These are phyloP conservation scores for Pegoplata infirma DNA, from an alignment of 2,888 invertebrate genomes.

Conservation along the genomic window DNA sequence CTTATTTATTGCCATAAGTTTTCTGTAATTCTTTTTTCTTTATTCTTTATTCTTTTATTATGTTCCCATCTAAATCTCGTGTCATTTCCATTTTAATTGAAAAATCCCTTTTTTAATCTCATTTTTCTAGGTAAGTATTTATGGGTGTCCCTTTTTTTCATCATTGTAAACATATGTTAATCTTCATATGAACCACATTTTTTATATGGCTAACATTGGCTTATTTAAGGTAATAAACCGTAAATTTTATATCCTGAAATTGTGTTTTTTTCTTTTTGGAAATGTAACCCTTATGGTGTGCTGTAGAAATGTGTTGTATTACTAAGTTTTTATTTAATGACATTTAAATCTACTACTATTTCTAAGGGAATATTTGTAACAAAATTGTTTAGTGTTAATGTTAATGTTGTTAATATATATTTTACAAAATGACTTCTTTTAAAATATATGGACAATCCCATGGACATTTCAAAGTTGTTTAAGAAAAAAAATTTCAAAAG, in stretches of 20 bases:
- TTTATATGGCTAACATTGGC: constrained; percentile 1
- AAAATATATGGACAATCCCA: too few species aligned
- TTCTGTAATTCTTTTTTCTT: neutral
- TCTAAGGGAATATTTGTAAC: too few species aligned
- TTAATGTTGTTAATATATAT: too few species aligned
- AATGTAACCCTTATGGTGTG: too few species aligned
- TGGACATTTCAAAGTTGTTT: too few species aligned
- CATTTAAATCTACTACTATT: too few species aligned
- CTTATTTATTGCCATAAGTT: neutral
- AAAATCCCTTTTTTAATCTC: constrained; percentile 20
- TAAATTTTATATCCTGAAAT: constrained; percentile 35
- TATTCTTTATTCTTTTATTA: neutral
- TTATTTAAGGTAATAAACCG: constrained; percentile 44
- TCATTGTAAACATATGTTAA: constrained; percentile 11
- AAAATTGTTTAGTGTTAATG: too few species aligned
- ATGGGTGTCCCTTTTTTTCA: neutral
- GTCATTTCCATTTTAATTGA: constrained; percentile 20
- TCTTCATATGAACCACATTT: constrained; percentile 5
- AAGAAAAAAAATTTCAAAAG: too few species aligned
- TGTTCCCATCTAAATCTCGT: neutral
- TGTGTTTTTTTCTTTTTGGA: neutral
- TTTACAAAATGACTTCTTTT: too few species aligned
- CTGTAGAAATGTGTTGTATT: too few species aligned
- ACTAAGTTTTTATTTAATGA: too few species aligned
- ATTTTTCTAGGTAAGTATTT: constrained; percentile 2